These are phyloP conservation scores for Rhimphoctona megacephalus DNA, from an alignment of 2,888 invertebrate species.

Conservation along the genomic window DNA sequence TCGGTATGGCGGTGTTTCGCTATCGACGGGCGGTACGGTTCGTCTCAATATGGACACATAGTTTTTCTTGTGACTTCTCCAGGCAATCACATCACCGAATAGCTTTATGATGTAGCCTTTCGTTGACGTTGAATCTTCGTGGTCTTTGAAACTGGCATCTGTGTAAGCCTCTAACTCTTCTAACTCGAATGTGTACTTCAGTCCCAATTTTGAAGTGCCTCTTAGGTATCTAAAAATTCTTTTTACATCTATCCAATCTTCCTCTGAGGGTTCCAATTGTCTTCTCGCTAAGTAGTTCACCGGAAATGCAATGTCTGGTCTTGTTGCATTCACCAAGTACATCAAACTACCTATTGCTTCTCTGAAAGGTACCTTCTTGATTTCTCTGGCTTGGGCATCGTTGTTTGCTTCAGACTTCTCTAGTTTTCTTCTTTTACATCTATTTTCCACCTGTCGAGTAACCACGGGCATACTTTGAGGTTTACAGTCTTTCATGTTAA, in stretches of 20 bases:
- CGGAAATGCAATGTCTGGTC: slow-evolving; percentile 58
- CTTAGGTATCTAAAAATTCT: slow-evolving; percentile 63
- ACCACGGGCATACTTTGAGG: slow-evolving; percentile 42
- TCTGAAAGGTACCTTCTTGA: slow-evolving; percentile 18
- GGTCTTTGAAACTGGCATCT: slow-evolving; percentile 68
- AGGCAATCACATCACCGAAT: slow-evolving; percentile 65
- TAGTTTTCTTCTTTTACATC: slow-evolving; percentile 3
- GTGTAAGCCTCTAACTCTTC: slow-evolving; percentile 46
- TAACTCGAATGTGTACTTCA: slow-evolving; percentile 27
- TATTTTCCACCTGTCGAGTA: slow-evolving; percentile 20
- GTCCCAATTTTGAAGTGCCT: slow-evolving; percentile 52
- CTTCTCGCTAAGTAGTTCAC: slow-evolving; percentile 53
- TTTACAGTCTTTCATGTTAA: slow-evolving; percentile 56
- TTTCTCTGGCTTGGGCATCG: not conserved
- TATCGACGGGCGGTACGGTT: too few relatives aligned
- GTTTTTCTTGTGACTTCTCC: slow-evolving; percentile 69
- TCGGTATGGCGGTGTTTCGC: too few relatives aligned
- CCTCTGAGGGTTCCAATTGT: slow-evolving; percentile 59
- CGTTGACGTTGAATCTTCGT: slow-evolving; percentile 57
- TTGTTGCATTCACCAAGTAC: slow-evolving; percentile 45
- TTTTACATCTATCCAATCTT: slow-evolving; percentile 65
- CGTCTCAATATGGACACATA: too few relatives aligned
- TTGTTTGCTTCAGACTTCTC: slow-evolving; percentile 11
- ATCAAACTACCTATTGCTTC: slow-evolving; percentile 51
- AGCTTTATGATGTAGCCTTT: slow-evolving; percentile 53